Conservation (phyloP, 2,888 invertebrate genomes). For the Noctua pronuba region DNA sequence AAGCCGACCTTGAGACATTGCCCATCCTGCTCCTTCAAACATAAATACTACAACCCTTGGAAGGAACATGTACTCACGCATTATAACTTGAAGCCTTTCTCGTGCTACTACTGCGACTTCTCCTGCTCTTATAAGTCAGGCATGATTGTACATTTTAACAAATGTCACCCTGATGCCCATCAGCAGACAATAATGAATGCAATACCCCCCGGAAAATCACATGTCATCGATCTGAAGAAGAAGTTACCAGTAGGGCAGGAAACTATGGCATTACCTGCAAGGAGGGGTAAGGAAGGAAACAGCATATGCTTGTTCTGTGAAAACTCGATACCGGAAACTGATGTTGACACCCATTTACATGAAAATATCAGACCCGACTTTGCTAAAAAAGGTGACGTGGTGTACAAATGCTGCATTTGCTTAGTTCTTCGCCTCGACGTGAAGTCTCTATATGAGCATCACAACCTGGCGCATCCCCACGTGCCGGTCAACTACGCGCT, state of each 20-base stretch:
- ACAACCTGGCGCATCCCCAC: slow-evolving; percentile 72
- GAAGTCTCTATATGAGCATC: slow-evolving; percentile 80
- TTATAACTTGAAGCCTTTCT: slow-evolving; percentile 84
- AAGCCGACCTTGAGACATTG: slow-evolving; percentile 68
- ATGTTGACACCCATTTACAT: slow-evolving; percentile 73
- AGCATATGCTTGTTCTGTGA: slow-evolving; percentile 82
- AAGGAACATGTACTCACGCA: slow-evolving; percentile 86
- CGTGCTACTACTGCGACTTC: slow-evolving; percentile 83
- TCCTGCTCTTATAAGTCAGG: slow-evolving; percentile 69
- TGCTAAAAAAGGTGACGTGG: slow-evolving; percentile 78
- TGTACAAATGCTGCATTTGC: slow-evolving; percentile 87
- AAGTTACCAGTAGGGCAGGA: slow-evolving; percentile 41
- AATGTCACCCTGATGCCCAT: slow-evolving; percentile 73
- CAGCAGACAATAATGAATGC: slow-evolving; percentile 53
- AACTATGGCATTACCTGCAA: background rate
- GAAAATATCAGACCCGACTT: slow-evolving; percentile 71
- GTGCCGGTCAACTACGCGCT: slow-evolving; percentile 74
- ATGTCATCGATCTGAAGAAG: background rate
- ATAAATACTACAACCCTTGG: slow-evolving; percentile 68
- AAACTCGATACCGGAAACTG: slow-evolving; percentile 67
- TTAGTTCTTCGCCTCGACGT: slow-evolving; percentile 75
- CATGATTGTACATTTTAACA: slow-evolving; percentile 77
- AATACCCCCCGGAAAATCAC: slow-evolving; percentile 60
- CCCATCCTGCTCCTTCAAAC: slow-evolving; percentile 74
- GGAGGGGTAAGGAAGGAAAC: background rate